Conservation (phyloP, 2,113 vertebrate genomes). For the Aldabrachelys gigantea region DNA sequence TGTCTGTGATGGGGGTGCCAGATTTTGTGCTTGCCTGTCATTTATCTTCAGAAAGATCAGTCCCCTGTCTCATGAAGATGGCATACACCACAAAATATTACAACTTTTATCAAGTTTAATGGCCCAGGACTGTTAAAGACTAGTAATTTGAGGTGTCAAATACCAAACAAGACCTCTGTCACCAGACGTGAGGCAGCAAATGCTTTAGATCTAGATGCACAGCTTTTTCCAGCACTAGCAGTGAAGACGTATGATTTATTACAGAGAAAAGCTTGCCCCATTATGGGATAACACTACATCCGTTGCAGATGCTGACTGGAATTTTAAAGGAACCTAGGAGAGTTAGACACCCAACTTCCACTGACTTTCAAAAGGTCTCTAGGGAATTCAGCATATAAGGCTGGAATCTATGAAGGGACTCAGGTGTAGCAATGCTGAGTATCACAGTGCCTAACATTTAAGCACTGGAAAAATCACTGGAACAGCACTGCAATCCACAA, state of each 20-base stretch:
- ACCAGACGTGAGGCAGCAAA: neutral
- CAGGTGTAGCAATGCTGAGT: neutral
- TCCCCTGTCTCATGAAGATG: neutral
- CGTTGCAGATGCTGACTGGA: neutral
- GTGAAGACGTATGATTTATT: neutral
- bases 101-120: neutral
- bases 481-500: neutral
- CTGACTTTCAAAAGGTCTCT: neutral
- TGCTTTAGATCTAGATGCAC: neutral
- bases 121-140: neutral
- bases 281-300: neutral
- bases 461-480: neutral
- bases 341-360: neutral
- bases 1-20: neutral
- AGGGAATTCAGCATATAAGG: neutral
- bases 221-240: neutral
- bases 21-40: neutral
- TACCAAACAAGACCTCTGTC: neutral
- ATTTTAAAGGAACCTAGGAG: slow-evolving; percentile 6
- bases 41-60: neutral
- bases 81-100: neutral
- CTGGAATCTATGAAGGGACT: neutral
- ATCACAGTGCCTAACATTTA: neutral
- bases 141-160: neutral
- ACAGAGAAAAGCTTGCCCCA: neutral